Percentiles rank a stretch among this genome's conserved stretches.
Conservation (phyloP, 2,797 vertebrate genomes). For the Aselliscus stoliczkanus region DNA sequence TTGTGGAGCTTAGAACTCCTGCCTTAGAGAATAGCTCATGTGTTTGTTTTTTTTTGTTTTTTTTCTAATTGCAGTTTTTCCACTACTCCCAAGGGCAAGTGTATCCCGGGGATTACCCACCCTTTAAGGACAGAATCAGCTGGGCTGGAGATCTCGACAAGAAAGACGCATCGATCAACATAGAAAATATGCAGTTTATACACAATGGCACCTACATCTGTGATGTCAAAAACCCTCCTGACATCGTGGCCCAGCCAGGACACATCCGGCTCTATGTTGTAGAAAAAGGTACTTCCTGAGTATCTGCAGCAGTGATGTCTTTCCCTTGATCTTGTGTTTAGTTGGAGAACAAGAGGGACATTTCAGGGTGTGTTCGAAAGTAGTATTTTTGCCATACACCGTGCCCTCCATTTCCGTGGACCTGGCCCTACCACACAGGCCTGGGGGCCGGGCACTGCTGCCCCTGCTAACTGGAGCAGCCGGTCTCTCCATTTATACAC, state of each 20-base stretch:
- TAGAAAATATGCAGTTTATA: conserved; percentile 88
- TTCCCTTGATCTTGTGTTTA: not conserved
- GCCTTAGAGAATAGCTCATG: not conserved
- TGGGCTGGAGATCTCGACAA: conserved; percentile 95
- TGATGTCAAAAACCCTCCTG: conserved; percentile 93
- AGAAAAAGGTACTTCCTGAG: conserved; percentile 86
- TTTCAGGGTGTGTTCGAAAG: not conserved
- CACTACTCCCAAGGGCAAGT: conserved; percentile 84
- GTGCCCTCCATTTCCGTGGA: not conserved
- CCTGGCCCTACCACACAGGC: no score
- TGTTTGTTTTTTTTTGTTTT: conserved; percentile 24
- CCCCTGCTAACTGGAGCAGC: not conserved
- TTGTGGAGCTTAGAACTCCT: not conserved
- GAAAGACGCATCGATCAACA: conserved; percentile 91
- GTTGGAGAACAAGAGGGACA: not conserved
- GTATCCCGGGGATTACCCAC: conserved; percentile 77
- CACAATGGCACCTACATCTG: conserved; percentile 96
- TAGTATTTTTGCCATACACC: not conserved
- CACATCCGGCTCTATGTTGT: conserved; percentile 89
- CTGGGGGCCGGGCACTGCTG: not conserved
- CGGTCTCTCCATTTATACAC: not conserved
- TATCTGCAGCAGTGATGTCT: not conserved
- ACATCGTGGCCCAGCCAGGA: conserved; percentile 86
- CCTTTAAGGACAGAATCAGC: conserved; percentile 88
- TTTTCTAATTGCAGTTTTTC: conserved; percentile 86